These are phyloP conservation scores for Hypotaenidia okinawae DNA, from an alignment of 2,797 vertebrate species.

Conservation along the genomic window DNA sequence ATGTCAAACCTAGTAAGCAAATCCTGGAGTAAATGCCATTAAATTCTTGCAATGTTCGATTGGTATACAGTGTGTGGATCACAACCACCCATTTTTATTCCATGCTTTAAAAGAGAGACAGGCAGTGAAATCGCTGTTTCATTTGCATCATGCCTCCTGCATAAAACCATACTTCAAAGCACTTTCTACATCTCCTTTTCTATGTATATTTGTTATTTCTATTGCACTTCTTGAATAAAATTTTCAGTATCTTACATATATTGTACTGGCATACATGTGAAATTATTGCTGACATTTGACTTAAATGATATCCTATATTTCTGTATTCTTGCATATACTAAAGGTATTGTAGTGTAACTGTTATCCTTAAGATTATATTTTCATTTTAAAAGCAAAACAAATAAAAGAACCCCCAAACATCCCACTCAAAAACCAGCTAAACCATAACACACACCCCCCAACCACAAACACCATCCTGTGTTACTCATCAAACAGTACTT, in stretches of 20 bases:
- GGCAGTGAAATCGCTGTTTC: background rate
- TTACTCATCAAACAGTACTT: conserved; percentile 11
- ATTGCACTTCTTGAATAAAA: background rate
- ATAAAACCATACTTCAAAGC: background rate
- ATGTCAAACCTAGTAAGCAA: background rate
- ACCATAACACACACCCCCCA: too few relatives aligned
- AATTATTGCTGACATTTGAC: conserved; percentile 23
- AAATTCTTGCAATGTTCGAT: background rate
- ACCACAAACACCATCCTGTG: background rate
- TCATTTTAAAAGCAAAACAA: too few relatives aligned
- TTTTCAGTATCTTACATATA: background rate
- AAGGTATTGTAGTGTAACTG: background rate
- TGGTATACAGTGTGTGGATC: background rate
- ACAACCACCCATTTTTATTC: background rate
- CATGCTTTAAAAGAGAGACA: background rate
- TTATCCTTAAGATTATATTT: background rate
- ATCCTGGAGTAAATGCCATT: background rate
- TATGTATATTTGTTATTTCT: background rate
- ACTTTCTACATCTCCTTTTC: background rate
- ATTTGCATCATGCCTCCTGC: background rate
- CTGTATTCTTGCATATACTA: background rate
- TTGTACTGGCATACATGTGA: background rate
- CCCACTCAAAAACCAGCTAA: too few relatives aligned
- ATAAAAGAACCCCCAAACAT: too few relatives aligned
- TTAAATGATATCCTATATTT: background rate